A percentile compares a stretch with the other conserved stretches of the same genome.
phyloP scores from a whole-genome alignment of 2,113 vertebrate genomes.

The Vidua chalybeata region DNA sequence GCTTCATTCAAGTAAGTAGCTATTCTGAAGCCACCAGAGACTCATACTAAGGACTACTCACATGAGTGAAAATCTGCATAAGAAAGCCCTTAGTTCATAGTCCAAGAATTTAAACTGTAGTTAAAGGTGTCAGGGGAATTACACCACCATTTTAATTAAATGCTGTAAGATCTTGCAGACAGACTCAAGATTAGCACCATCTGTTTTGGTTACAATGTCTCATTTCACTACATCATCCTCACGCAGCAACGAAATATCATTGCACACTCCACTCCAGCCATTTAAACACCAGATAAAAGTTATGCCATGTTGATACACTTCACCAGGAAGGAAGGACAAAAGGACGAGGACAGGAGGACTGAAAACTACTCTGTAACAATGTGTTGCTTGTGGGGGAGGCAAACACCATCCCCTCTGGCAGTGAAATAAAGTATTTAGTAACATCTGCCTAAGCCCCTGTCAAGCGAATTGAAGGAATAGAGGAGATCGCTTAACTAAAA shows the following conservation, averaged over 20 bases:
- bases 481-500: neutral
- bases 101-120: conserved; percentile 60
- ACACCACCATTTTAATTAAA: conserved; percentile 71
- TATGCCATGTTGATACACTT: neutral
- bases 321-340: neutral
- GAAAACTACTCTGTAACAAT: neutral
- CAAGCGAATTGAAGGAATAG: neutral
- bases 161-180: conserved; percentile 61
- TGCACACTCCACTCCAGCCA: conserved; percentile 15
- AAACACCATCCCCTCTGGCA: neutral
- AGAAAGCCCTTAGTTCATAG: conserved; percentile 59
- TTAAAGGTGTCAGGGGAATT: conserved; percentile 66
- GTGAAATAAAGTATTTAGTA: neutral
- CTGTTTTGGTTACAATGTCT: conserved; percentile 59
- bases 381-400: neutral
- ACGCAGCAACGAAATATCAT: conserved; percentile 39
- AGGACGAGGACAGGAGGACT: neutral
- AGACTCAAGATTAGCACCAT: conserved; percentile 70
- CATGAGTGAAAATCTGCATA: conserved; percentile 41
- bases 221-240: conserved; percentile 39
- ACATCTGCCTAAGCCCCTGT: neutral
- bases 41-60: conserved; percentile 5
- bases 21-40: conserved; percentile 32
- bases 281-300: conserved; percentile 30
- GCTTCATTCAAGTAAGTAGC: conserved; percentile 38